Evolutionary conservation across 2,888 invertebrate genomes (phyloP), one percentile per base, ranked within the genome.

Genomic region (Nomada ruficornis): DNA sequence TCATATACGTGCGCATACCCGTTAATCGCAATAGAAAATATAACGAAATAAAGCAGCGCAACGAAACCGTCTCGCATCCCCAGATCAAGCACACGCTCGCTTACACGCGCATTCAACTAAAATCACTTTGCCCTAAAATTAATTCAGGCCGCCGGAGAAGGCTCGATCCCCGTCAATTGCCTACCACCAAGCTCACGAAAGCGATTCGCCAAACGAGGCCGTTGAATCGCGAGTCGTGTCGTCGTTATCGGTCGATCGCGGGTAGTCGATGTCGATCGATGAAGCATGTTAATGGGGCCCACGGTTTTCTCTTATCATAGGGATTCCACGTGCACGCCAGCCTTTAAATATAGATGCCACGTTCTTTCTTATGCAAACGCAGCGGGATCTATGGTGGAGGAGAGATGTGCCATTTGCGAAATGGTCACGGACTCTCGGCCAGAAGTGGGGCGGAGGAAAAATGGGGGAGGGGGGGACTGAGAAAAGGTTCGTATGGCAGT

Each of bases 331-430:
- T 26, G 15, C 64, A 18, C 29, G 20, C 20, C 36, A 44, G 26
- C 26, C 26, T 15, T 82, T 75, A 78, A 83, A 73, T 54, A 71
- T 74, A 82, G 67, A 73, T 63, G 70, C 74, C 62, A 23, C 42
- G 3, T 60, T 57, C 78, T 73, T 79, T 83, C 80, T 83, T 70
- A 83, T 78, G 73, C 73, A 83, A 86, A 82, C 64, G 55, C 76
- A 70, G 59, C 54, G 69, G 74, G 69, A 71, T 78, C 72, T 44
- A 83, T 81, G 77, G 86, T 54, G 77, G 80, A 79, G 72, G 15
- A 70, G 78, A 80, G 82, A 77, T 77, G 85, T 85, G 80, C 83
- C 84, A 83, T 88, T 89, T 82, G 88, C 84, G 86, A 89, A 84
- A 86, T 86, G 82, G 88, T 87, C 80, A 82, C 83, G 83, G 81